Base-by-base conservation (phyloP, 2,888 invertebrate genomes). In the Drosophila ezoana region DNA sequence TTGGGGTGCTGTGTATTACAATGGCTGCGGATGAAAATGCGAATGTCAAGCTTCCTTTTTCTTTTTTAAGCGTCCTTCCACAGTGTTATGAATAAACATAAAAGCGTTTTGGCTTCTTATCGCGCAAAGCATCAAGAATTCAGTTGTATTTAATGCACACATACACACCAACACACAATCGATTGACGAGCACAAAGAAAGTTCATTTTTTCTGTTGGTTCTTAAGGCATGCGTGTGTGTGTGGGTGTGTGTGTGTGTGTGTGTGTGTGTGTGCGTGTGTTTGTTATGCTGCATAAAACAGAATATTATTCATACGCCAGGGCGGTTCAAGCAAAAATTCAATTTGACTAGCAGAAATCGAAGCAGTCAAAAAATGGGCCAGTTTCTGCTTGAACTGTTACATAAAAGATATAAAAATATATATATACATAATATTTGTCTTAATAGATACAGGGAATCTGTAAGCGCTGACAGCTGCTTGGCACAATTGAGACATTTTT, bases 11-110 rank as follows among this genome's bases (percentile, higher is more conserved):
- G 72, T 56, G 60, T 59, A 48, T 58, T 38, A 53, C 47, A 49
- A 47, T 41, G 38, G 38, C 16, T n/a, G 43, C 37, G 49, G 49
- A 68, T 63, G 72, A 63, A 66, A 54, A 60, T 57, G 51, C 60
- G 41, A 40, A 61, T 61, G 49, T 23, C 14, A 14, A 51, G 49
- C 48, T 57, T 45, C 37, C 52, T 43, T 41, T 38, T 33, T 16
- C 11, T 35, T 23, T 49, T 58, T 59, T 9, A 35, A 64, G 28
- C 40, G 56, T 57, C 72, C 66, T 51, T 44, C 67, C 40, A 33
- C 67, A 54, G 41, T 75, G 77, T 86, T 88, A 83, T 82, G 85
- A 79, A 87, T 85, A 82, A 82, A 79, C 83, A 87, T 82, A 82
- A 83, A 86, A 79, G 81, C 77, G 54, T 75, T 86, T 80, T 68